phyloP scores from a whole-genome alignment of 1,140 invertebrate genomes.

The Eriocheir sinensis region DNA sequence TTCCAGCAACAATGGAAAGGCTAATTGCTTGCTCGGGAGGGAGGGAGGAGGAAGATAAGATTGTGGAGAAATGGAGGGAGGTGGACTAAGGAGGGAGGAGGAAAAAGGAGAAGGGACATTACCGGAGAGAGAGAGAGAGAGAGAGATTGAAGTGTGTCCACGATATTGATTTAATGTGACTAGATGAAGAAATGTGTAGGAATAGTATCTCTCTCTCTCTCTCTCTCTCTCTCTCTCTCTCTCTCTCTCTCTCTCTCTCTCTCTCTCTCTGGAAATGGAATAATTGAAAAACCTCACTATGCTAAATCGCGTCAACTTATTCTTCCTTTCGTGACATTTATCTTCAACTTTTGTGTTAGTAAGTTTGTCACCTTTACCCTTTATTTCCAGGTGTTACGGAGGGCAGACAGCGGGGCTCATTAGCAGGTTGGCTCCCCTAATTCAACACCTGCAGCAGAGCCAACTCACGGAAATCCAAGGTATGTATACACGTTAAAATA shows the following conservation, averaged over 20 bases:
- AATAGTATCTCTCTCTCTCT: neutral
- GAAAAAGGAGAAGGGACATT: neutral
- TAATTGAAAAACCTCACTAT: no score
- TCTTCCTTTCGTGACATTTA: no score
- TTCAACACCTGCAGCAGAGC: neutral
- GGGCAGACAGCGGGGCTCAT: no score
- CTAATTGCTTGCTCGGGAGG: neutral
- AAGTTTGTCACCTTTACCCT: no score
- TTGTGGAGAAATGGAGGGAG: no score
- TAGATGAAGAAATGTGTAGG: neutral
- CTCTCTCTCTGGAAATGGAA: slow-evolving; percentile 19
- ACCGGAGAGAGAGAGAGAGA: neutral
- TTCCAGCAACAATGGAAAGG: neutral
- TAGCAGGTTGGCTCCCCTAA: neutral
- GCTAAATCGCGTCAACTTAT: no score
- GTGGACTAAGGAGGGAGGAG: neutral
- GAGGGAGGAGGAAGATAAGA: no score
- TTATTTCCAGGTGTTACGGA: no score
- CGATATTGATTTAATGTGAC: neutral
- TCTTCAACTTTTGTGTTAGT: no score
- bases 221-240: slow-evolving; percentile 22
- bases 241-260: slow-evolving; percentile 22
- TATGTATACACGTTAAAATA: neutral
- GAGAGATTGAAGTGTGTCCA: neutral
- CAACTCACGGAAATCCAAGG: neutral